These are phyloP conservation scores for Turnix velox DNA, from an alignment of 2,113 vertebrate genomes.

Conservation along the genomic window DNA sequence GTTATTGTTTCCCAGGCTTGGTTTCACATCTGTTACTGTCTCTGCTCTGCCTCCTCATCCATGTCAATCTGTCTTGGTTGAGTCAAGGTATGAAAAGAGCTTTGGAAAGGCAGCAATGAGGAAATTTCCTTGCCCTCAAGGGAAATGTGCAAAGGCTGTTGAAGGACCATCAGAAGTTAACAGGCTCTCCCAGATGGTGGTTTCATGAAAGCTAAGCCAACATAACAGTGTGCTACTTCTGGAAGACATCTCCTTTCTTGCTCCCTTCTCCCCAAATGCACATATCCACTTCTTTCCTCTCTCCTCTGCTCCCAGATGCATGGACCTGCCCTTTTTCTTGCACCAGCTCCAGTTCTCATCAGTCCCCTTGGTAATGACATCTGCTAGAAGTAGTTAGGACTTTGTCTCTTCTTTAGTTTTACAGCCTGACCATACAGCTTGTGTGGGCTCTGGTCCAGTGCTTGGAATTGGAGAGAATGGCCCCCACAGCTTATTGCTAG, in stretches of 20 bases:
- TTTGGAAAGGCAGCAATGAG: neutral
- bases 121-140: neutral
- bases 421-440: neutral
- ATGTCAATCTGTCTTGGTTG: neutral
- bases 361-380: neutral
- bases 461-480: rapidly evolving
- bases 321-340: neutral
- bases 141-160: neutral
- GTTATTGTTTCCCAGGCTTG: neutral
- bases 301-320: neutral
- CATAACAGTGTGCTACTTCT: neutral
- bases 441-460: neutral
- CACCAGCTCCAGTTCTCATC: neutral
- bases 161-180: neutral
- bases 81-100: neutral
- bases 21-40: neutral
- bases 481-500: neutral
- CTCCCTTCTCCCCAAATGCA: neutral
- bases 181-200: neutral
- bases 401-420: neutral
- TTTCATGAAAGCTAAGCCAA: neutral
- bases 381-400: neutral
- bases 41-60: neutral
- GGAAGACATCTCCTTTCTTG: neutral
- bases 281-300: neutral